Evolutionary conservation across 2,113 vertebrate genomes (phyloP).

Genomic region (Caloenas nicobarica): DNA sequence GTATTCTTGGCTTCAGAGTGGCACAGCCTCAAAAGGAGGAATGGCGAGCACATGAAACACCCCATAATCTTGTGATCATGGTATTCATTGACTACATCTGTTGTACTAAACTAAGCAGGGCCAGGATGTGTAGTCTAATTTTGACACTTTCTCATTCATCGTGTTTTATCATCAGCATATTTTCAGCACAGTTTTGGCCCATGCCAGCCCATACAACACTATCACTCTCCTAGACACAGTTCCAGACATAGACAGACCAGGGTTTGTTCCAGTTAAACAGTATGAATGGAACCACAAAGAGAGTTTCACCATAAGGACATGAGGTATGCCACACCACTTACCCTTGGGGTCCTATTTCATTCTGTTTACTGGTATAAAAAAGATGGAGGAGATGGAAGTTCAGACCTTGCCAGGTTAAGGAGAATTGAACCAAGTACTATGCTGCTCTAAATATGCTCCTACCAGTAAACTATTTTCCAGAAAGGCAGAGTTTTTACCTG

Average conservation of each 20-base stretch:
- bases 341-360: background rate
- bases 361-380: background rate
- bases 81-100: background rate
- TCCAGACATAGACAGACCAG: fast-evolving
- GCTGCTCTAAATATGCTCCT: background rate
- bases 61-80: background rate
- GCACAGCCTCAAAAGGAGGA: background rate
- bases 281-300: background rate
- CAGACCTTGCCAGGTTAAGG: background rate
- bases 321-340: background rate
- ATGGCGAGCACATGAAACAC: background rate
- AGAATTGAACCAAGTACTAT: background rate
- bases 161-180: background rate
- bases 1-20: background rate
- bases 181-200: background rate
- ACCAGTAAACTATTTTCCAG: background rate
- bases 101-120: background rate
- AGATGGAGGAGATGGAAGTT: background rate
- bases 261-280: background rate
- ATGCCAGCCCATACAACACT: fast-evolving
- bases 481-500: background rate
- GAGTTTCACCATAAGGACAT: background rate
- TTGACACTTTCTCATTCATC: background rate
- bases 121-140: background rate
- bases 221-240: background rate